Evolutionary conservation across 2,113 vertebrate species (phyloP).

Genomic region (Nothocercus julius): DNA sequence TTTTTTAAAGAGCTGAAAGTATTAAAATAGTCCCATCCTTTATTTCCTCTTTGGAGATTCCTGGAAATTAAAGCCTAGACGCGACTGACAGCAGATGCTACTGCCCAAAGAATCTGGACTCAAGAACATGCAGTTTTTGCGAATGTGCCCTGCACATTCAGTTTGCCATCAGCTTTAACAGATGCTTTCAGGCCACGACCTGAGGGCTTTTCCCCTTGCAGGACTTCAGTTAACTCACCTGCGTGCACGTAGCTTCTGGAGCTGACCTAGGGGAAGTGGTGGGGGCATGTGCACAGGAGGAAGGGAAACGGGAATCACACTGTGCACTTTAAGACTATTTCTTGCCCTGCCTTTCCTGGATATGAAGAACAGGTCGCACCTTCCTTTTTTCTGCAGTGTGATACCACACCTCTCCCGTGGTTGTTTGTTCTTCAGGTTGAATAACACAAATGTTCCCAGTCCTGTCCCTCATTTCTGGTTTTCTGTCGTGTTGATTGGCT

Average conservation of each 20-base stretch:
- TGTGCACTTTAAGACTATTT: background rate
- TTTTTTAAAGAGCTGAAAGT: background rate
- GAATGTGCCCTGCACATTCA: background rate
- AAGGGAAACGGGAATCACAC: background rate
- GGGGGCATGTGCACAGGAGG: rapidly evolving
- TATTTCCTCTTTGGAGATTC: background rate
- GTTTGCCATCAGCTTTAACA: slow-evolving; percentile 36
- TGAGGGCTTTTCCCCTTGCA: slow-evolving; percentile 20
- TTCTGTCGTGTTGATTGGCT: background rate
- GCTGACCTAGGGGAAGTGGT: background rate
- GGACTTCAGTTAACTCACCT: slow-evolving; percentile 22
- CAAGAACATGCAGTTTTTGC: background rate
- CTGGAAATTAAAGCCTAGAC: background rate
- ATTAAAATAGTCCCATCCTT: background rate
- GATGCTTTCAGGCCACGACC: background rate
- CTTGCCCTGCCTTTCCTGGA: background rate
- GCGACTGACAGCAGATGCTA: background rate
- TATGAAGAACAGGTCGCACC: background rate
- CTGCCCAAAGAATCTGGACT: background rate
- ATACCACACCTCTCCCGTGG: background rate
- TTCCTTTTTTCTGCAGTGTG: background rate
- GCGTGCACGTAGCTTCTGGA: background rate
- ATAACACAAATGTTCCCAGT: background rate
- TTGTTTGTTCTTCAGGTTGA: background rate
- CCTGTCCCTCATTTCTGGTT: background rate